A percentile compares a stretch with the other conserved stretches of the same genome.
Conservation (phyloP, 92 coral and sea anemone genomes). For the Palythoa grandis region DNA sequence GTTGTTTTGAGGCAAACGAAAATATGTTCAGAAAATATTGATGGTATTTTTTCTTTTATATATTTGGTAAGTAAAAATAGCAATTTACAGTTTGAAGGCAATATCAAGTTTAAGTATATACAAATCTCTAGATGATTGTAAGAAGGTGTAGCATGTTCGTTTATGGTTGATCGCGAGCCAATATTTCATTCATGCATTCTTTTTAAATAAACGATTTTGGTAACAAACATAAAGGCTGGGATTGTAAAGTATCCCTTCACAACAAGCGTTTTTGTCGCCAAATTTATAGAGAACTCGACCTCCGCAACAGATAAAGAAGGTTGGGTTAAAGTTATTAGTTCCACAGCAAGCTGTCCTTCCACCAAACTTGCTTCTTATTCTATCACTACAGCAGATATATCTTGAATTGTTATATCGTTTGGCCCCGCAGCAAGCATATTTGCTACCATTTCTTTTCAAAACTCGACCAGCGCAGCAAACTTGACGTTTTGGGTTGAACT, state of each 20-base stretch:
- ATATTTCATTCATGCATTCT: neutral
- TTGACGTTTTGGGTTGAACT: neutral
- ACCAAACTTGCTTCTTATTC: slow-evolving; percentile 1
- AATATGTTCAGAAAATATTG: too few relatives aligned
- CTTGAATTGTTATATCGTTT: neutral
- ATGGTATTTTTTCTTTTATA: too few relatives aligned
- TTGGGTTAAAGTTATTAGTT: slow-evolving; percentile 8
- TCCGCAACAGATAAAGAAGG: slow-evolving; percentile 12
- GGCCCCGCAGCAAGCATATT: slow-evolving; percentile 9
- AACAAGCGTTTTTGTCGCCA: slow-evolving; percentile 20
- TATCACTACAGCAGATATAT: slow-evolving; percentile 8
- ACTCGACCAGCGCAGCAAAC: slow-evolving; percentile 28
- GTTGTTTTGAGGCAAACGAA: too few relatives aligned
- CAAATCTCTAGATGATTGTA: too few relatives aligned
- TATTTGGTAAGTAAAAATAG: too few relatives aligned
- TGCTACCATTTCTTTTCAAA: neutral
- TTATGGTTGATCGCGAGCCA: too few relatives aligned
- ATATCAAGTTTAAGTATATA: too few relatives aligned
- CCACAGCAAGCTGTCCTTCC: slow-evolving; percentile 20
- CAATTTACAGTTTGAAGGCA: too few relatives aligned
- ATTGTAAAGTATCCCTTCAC: neutral
- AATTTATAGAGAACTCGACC: slow-evolving; percentile 28
- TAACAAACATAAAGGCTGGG: neutral
- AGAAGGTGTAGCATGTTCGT: neutral
- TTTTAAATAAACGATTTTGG: neutral